phyloP scores from a whole-genome alignment of 2,797 vertebrate species.

The Falco rusticolus region DNA sequence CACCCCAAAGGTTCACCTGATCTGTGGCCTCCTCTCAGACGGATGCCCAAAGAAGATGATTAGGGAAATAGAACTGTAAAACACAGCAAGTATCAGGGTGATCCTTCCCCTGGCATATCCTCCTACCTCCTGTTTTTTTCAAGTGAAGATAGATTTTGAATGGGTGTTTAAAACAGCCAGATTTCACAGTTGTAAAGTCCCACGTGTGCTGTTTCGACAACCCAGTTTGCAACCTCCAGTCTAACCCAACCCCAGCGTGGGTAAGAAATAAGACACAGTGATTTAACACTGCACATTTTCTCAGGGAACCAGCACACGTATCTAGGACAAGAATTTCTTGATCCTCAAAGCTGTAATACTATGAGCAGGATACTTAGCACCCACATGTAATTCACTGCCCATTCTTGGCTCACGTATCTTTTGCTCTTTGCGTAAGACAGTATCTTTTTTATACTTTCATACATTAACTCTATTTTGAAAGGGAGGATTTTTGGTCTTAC shows the following conservation, averaged over 20 bases:
- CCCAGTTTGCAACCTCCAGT: background rate
- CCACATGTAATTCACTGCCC: background rate
- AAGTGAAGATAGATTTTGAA: slow-evolving; percentile 1
- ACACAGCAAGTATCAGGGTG: background rate
- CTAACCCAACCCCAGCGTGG: background rate
- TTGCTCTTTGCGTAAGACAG: background rate
- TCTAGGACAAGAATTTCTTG: background rate
- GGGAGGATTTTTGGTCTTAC: background rate
- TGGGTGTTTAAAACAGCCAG: background rate
- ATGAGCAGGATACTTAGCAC: background rate
- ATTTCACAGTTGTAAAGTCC: background rate
- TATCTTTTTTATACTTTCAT: background rate
- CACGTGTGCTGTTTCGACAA: background rate
- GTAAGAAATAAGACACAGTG: background rate
- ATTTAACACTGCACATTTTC: slow-evolving; percentile 12
- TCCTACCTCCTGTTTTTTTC: background rate
- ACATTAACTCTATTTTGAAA: background rate
- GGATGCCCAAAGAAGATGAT: background rate
- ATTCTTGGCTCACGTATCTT: background rate
- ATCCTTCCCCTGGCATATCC: background rate
- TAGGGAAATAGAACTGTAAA: background rate
- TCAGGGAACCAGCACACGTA: background rate
- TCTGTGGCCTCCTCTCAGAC: background rate
- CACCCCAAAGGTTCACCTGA: background rate
- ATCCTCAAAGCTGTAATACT: background rate